Base-by-base conservation (phyloP, 1,140 invertebrate species). In the Belonocnema kinseyi region DNA sequence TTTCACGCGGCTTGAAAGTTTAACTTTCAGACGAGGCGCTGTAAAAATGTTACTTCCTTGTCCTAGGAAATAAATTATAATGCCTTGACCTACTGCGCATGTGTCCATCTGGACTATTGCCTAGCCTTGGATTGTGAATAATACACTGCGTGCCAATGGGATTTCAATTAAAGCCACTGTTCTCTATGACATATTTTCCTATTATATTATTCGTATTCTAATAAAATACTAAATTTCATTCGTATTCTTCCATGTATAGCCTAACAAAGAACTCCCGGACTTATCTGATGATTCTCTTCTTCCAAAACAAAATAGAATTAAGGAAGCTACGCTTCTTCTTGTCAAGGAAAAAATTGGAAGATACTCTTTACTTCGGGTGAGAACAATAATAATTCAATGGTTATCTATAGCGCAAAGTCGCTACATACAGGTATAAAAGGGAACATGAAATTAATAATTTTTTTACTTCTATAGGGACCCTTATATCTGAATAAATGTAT, bases 291-390 rank as follows among this genome's bases (percentile, higher is more conserved):
- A 90, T 76, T 90, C 88, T 21, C 87, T 90, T 70, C 95, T 95
- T 78, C 93, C 95, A 33, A 92, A 91, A 78, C 92, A 93, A 82
- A 95, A 95, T 77, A 95, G 95, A 78, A 95, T 97, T 46, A 94
- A 96, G 85, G 97, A 98, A 88, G 97, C 97, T 2, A 96, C 97
- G 1, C 92, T 99, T 26, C 92, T 98, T 61, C 91, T 98, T 75
- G 95, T 98, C 17, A 95, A 97, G 89, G 97, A 98, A 89, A 98
- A 98, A 89, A 95, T 96, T 77, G 96, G 96, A 51, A 93, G 97
- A 86, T 97, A 97, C 88, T 95, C 96, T 66, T 92, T 97, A 66
- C 93, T 97, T 76, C 94, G 97, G 88, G 94, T 95, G 88, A 92
- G 91, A 90, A 40, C 26, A 19, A 16, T 72, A 51, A 50, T 58